A percentile compares a stretch with the other conserved stretches of the same genome.
phyloP scores from a whole-genome alignment of 2,113 vertebrate genomes.

The Leptosomus discolor region DNA sequence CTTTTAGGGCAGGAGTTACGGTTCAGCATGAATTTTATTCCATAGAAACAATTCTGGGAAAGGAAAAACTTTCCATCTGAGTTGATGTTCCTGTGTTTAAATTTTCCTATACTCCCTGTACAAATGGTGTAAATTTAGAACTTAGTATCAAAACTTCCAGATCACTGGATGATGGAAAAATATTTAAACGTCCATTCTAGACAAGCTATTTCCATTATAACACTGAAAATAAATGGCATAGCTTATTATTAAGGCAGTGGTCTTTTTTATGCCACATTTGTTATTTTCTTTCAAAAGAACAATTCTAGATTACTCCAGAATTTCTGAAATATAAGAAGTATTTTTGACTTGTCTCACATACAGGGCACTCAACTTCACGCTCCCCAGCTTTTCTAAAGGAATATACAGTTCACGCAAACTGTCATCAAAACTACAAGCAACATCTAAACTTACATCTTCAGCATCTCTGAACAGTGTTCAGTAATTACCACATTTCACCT shows the following conservation, averaged over 20 bases:
- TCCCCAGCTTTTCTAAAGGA: not conserved
- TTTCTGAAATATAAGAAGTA: not conserved
- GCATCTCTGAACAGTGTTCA: not conserved
- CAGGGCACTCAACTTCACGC: not conserved
- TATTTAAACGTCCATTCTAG: not conserved
- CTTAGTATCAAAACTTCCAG: constrained; percentile 5
- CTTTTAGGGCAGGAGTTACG: not conserved
- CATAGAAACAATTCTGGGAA: constrained; percentile 40
- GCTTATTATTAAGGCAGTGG: not conserved
- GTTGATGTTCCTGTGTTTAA: not conserved
- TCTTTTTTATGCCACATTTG: not conserved
- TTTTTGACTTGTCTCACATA: not conserved
- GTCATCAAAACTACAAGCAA: not conserved
- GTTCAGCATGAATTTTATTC: not conserved
- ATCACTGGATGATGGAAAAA: constrained; percentile 19
- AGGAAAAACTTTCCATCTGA: constrained; percentile 21
- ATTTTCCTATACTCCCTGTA: constrained; percentile 11
- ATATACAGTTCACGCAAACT: not conserved
- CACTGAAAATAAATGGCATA: not conserved
- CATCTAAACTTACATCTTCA: not conserved
- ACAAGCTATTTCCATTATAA: not conserved
- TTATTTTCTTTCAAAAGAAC: not conserved
- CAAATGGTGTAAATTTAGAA: not conserved
- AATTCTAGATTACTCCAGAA: not conserved
- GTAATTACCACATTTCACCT: not conserved